A percentile compares a stretch with the other conserved stretches of the same genome.
Evolutionary conservation across 2,797 vertebrate genomes (phyloP).

Genomic region (Crenichthys baileyi): DNA sequence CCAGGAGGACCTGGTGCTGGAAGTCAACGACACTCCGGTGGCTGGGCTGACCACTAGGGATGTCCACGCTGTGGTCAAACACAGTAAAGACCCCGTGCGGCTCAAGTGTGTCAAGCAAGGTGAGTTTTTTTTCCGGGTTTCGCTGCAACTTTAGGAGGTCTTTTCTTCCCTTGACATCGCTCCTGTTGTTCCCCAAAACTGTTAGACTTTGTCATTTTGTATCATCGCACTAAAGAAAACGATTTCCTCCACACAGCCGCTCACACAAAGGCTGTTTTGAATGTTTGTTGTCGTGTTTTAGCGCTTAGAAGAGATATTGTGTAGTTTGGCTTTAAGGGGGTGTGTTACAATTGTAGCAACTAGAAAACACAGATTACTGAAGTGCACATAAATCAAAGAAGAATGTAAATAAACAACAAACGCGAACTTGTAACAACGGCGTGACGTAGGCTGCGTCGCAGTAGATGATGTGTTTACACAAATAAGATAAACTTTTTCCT

Average conservation of each 20-base stretch:
- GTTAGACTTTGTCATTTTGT: not conserved
- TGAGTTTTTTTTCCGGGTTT: constrained; percentile 55
- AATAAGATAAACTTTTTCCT: not conserved
- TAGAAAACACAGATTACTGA: constrained; percentile 40
- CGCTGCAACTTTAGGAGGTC: not conserved
- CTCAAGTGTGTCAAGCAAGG: constrained; percentile 98
- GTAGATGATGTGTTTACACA: not conserved
- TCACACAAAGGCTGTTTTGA: not conserved
- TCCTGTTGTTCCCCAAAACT: constrained; percentile 33
- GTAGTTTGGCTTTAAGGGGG: constrained; percentile 61
- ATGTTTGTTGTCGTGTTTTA: constrained; percentile 1
- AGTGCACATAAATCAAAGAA: not conserved
- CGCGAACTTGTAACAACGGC: not conserved
- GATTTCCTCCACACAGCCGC: not conserved
- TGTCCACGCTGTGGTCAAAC: constrained; percentile 93
- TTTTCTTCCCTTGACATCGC: constrained; percentile 19
- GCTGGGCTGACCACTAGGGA: constrained; percentile 96
- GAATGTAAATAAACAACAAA: not conserved
- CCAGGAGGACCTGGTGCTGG: constrained; percentile 89
- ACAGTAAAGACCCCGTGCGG: constrained; percentile 94
- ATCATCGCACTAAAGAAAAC: not conserved
- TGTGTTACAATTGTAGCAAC: constrained; percentile 66
- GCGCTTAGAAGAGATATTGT: constrained; percentile 23
- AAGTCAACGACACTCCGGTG: constrained; percentile 97
- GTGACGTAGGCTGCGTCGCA: not conserved